Evolutionary conservation across 2,888 invertebrate species (phyloP).

Genomic region (Anorthoa munda): DNA sequence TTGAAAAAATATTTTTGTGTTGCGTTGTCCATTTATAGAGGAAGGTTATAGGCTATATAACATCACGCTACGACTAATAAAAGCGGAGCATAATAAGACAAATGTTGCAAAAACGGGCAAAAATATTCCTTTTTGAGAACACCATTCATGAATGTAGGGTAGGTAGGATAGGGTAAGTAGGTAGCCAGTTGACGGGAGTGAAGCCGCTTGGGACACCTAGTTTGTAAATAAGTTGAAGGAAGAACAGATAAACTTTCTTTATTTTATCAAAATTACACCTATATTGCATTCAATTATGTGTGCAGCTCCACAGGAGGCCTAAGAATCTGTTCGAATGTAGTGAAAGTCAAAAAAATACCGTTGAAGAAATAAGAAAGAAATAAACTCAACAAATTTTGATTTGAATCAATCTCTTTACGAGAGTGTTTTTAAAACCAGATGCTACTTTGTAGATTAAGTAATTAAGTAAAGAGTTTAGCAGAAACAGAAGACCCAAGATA

Average conservation of each 20-base stretch:
- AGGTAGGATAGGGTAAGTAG: too few species aligned
- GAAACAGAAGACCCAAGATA: not conserved
- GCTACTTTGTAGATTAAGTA: not conserved
- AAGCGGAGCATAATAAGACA: too few species aligned
- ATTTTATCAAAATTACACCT: slow-evolving; percentile 3
- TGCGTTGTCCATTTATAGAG: too few species aligned
- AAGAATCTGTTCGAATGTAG: not conserved
- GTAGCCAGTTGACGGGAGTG: too few species aligned
- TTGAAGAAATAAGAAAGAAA: not conserved
- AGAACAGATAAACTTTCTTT: not conserved
- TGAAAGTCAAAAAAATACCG: slow-evolving; percentile 1
- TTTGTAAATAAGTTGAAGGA: not conserved
- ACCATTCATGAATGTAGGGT: too few species aligned
- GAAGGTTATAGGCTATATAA: too few species aligned
- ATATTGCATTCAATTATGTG: slow-evolving; percentile 11
- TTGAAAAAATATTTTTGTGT: too few species aligned
- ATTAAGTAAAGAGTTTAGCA: not conserved
- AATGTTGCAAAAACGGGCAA: too few species aligned
- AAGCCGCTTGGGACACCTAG: too few species aligned
- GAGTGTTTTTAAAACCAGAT: not conserved
- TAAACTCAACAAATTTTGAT: not conserved
- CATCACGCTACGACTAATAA: too few species aligned
- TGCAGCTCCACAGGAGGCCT: not conserved
- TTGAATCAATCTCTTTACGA: not conserved
- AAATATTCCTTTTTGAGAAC: too few species aligned